These are phyloP conservation scores for Microcebus griseorufus DNA, from an alignment of 2,113 vertebrate genomes.

Conservation along the genomic window DNA sequence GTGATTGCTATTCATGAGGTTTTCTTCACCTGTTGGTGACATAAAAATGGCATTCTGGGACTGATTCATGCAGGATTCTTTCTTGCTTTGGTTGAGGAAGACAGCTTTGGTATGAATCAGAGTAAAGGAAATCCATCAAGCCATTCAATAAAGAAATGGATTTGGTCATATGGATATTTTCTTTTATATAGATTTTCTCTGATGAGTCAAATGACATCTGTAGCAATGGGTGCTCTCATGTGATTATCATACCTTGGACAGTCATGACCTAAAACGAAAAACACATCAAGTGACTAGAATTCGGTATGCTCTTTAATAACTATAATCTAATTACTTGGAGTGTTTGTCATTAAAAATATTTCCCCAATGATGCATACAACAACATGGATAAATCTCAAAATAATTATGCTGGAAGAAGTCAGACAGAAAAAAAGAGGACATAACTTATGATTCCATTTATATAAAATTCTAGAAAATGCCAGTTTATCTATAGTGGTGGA, in stretches of 20 bases:
- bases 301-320: conserved; percentile 4
- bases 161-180: neutral
- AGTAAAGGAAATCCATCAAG: conserved; percentile 77
- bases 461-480: conserved; percentile 45
- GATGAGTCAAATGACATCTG: conserved; percentile 56
- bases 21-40: conserved; percentile 90
- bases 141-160: conserved; percentile 67
- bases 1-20: conserved; percentile 91
- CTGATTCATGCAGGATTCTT: conserved; percentile 66
- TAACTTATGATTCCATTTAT: conserved; percentile 21
- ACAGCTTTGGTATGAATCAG: conserved; percentile 77
- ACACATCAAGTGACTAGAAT: conserved; percentile 15
- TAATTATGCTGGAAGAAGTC: conserved; percentile 18
- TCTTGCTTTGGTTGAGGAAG: conserved; percentile 78
- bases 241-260: conserved; percentile 44
- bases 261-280: conserved; percentile 74
- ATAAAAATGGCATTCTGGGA: conserved; percentile 79
- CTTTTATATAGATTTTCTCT: conserved; percentile 32
- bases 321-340: neutral
- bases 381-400: neutral
- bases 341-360: neutral
- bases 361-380: conserved; percentile 24
- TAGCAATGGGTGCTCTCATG: conserved; percentile 35
- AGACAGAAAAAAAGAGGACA: neutral
- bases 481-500: neutral